Evolutionary conservation across 2,888 invertebrate genomes (phyloP).

Genomic region (Augochlorella aurata): DNA sequence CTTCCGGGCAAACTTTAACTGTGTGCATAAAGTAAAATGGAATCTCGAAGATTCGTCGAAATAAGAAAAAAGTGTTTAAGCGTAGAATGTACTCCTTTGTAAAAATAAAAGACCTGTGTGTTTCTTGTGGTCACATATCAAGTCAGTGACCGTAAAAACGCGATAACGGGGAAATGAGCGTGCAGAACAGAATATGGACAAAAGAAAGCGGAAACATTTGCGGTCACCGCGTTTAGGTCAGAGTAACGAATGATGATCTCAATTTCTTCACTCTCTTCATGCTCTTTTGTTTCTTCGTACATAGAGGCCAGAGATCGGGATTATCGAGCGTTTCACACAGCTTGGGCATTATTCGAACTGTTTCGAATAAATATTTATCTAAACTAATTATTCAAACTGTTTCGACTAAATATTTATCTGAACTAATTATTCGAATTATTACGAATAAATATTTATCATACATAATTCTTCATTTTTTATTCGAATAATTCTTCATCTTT

Average conservation of each 20-base stretch:
- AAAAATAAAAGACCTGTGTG: constrained; percentile 19
- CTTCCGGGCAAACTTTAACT: background rate
- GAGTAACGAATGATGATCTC: constrained; percentile 27
- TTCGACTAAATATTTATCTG: too few relatives aligned
- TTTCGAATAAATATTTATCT: background rate
- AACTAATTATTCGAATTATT: too few relatives aligned
- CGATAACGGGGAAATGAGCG: constrained; percentile 19
- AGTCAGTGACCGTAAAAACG: constrained; percentile 23
- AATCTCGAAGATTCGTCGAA: background rate
- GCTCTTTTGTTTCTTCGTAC: constrained; percentile 17
- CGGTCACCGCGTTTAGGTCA: constrained; percentile 16
- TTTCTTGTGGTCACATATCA: constrained; percentile 8
- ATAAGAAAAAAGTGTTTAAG: constrained; percentile 11
- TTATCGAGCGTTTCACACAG: background rate
- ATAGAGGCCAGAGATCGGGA: background rate
- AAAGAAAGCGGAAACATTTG: constrained; percentile 38
- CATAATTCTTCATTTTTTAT: too few relatives aligned
- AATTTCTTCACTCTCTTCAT: constrained; percentile 13
- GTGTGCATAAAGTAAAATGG: background rate
- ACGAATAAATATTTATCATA: too few relatives aligned
- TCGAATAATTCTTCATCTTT: too few relatives aligned
- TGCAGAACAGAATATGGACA: constrained; percentile 23
- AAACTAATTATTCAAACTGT: too few relatives aligned
- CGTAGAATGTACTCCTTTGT: constrained; percentile 16
- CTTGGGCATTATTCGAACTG: background rate